Evolutionary conservation across 2,888 invertebrate species (phyloP), one percentile per base, ranked within the genome.

Genomic region (Cybosia mesomella): DNA sequence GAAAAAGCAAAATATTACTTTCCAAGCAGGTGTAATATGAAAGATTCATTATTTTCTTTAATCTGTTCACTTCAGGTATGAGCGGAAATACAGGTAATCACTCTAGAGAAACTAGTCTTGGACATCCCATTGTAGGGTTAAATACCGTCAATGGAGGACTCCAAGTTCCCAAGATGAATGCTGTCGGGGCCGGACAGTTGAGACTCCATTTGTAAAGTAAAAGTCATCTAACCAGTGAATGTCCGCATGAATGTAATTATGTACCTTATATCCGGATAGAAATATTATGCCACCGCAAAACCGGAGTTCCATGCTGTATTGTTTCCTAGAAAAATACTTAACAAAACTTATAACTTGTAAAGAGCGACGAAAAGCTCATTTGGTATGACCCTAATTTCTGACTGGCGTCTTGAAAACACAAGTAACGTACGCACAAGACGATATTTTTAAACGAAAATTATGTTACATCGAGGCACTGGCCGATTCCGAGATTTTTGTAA

Each of bases 401-500:
- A 49, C 49, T n/a, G n/a, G 49, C 49, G n/a, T 49, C n/a, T 49
- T 49, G n/a, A 68, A 63, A 70, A 74, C 59, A 54, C 67, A 68
- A 76, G 74, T 68, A 78, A 75, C 11, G 32, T 75, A 66, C 58
- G 61, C 67, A 76, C 77, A 76, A 75, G 74, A 68, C 71, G 72
- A 78, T 70, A 76, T 71, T 76, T 73, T 72, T 74, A 80, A 72
- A 68, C 66, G 61, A 58, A 71, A 53, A 70, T 68, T 68, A 54
- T 71, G 74, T 68, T 76, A 79, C 72, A 76, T 68, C 66, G 64
- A 22, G 0, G 28, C 49, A 64, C 67, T 63, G 67, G 61, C 67
- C 75, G 74, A 83, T 87, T 83, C 70, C 32, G 79, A 82, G 76
- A 85, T 85, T 83, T 82, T 80, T 82, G 83, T 82, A 79, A 83